phyloP scores from a whole-genome alignment of 2,113 vertebrate species.

The Leptobrachium ailaonicum region DNA sequence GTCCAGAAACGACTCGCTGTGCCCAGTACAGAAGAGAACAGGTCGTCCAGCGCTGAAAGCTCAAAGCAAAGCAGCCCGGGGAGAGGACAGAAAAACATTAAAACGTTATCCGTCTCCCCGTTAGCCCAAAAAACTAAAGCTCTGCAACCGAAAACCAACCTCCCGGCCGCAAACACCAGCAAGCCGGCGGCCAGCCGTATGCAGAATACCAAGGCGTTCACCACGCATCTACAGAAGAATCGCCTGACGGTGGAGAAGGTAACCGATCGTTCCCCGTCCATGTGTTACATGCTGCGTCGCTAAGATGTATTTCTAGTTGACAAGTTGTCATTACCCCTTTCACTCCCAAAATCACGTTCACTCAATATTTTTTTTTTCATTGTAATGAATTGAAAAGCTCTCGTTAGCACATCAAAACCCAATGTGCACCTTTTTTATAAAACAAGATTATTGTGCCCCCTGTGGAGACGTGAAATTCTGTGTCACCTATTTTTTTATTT shows the following conservation, averaged over 20 bases:
- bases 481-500: too few species aligned
- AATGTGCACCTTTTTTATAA: too few species aligned
- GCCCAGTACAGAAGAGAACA: background rate
- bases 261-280: background rate
- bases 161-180: background rate
- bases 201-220: conserved; percentile 36
- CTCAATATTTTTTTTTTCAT: too few species aligned
- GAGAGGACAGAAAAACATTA: conserved; percentile 45
- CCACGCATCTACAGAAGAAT: conserved; percentile 48
- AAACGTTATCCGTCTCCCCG: background rate
- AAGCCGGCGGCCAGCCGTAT: conserved; percentile 44
- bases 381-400: too few species aligned
- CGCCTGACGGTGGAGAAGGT: conserved; percentile 63
- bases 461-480: too few species aligned
- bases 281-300: too few species aligned
- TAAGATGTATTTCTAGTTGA: too few species aligned
- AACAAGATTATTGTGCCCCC: too few species aligned
- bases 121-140: conserved; percentile 45
- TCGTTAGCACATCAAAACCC: too few species aligned
- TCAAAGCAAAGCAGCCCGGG: conserved; percentile 59
- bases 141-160: conserved; percentile 1
- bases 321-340: too few species aligned
- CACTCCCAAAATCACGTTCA: too few species aligned
- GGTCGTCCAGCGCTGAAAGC: background rate
- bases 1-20: conserved; percentile 57